Percentiles rank a stretch among this genome's conserved stretches.
Conservation (phyloP, 1,140 invertebrate species). For the Idris sp. region DNA sequence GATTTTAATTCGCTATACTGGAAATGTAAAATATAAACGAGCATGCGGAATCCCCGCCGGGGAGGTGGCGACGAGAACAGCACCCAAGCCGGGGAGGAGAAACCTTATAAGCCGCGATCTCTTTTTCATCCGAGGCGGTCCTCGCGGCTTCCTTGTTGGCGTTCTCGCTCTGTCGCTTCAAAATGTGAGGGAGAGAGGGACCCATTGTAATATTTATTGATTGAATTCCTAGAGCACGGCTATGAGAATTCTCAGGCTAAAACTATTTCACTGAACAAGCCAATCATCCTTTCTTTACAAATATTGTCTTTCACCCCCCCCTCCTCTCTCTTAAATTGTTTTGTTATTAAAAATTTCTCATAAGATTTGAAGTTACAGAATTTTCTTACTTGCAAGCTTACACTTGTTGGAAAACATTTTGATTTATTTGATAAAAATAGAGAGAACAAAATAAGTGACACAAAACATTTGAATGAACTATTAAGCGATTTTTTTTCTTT, state of each 20-base stretch:
- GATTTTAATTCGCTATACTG: constrained; percentile 80
- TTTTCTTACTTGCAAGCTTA: too few relatives aligned
- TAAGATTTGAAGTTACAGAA: too few relatives aligned
- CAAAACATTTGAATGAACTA: constrained; percentile 25
- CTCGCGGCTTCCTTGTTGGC: constrained; percentile 58
- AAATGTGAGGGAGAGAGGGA: too few relatives aligned
- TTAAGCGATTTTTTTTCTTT: constrained; percentile 36
- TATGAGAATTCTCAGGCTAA: constrained; percentile 60
- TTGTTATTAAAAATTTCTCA: too few relatives aligned
- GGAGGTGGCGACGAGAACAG: constrained; percentile 53
- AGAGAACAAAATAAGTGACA: too few relatives aligned
- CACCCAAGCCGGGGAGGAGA: constrained; percentile 58
- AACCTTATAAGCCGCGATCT: constrained; percentile 65
- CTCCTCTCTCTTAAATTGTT: too few relatives aligned
- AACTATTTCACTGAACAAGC: constrained; percentile 39
- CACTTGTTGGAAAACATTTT: too few relatives aligned
- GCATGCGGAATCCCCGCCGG: constrained; percentile 53
- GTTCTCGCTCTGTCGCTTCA: constrained; percentile 37
- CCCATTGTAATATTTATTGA: constrained; percentile 80
- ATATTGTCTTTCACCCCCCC: constrained; percentile 11
- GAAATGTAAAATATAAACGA: constrained; percentile 79
- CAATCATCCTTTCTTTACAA: too few relatives aligned
- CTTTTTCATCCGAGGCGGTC: constrained; percentile 52
- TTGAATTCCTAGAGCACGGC: constrained; percentile 75
- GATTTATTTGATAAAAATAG: too few relatives aligned